These are phyloP conservation scores for Epinephelus moara DNA, from an alignment of 2,113 vertebrate species.

Conservation along the genomic window DNA sequence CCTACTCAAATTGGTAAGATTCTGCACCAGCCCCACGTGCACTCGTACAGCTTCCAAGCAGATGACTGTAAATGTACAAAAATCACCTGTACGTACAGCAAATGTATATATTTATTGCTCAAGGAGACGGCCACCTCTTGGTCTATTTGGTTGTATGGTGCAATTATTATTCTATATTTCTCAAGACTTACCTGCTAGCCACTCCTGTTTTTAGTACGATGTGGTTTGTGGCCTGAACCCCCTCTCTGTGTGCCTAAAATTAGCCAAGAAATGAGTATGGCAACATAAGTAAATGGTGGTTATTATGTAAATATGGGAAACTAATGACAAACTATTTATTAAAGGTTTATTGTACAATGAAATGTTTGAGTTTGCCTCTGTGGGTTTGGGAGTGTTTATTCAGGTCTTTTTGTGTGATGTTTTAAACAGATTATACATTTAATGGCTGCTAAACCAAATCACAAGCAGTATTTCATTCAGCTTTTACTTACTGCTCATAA, in stretches of 20 bases:
- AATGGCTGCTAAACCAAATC: constrained; percentile 21
- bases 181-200: constrained; percentile 73
- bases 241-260: constrained; percentile 84
- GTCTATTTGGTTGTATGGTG: constrained; percentile 73
- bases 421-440: background rate
- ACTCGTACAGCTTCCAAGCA: constrained; percentile 59
- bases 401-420: background rate
- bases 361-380: constrained; percentile 43
- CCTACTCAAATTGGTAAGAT: constrained; percentile 55
- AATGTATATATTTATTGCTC: constrained; percentile 77
- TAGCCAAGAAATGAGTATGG: constrained; percentile 81
- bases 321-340: constrained; percentile 89
- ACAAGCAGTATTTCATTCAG: constrained; percentile 8
- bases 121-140: constrained; percentile 59
- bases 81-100: constrained; percentile 62
- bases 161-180: constrained; percentile 71
- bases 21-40: constrained; percentile 74
- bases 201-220: constrained; percentile 77
- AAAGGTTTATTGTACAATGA: constrained; percentile 87
- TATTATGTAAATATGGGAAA: constrained; percentile 86
- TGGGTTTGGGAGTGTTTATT: constrained; percentile 17
- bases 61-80: constrained; percentile 72
- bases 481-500: constrained; percentile 1
- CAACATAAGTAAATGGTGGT: constrained; percentile 80
- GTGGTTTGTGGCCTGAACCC: constrained; percentile 79